phyloP scores from a whole-genome alignment of 2,888 invertebrate genomes.

The Microplitis deprimator region DNA sequence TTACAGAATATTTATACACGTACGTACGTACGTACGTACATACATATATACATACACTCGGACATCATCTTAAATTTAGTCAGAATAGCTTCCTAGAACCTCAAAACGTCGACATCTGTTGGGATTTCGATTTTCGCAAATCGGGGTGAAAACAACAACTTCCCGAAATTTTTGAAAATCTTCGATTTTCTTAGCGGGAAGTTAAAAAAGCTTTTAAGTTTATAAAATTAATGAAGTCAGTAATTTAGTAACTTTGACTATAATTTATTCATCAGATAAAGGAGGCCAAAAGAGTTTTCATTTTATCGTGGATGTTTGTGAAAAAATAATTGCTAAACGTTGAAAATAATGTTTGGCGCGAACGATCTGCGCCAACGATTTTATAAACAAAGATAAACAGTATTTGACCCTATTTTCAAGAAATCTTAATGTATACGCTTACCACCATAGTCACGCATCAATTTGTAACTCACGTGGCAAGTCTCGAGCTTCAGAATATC shows the following conservation, averaged over 20 bases:
- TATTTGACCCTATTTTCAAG: slow-evolving; percentile 57
- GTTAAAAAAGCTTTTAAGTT: not conserved
- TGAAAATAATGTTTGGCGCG: slow-evolving; percentile 38
- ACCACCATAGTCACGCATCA: slow-evolving; percentile 58
- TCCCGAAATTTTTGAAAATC: too few species aligned
- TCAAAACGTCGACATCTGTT: too few species aligned
- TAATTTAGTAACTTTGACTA: not conserved
- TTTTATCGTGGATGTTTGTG: not conserved
- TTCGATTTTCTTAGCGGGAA: too few species aligned
- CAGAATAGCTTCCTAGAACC: too few species aligned
- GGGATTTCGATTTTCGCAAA: too few species aligned
- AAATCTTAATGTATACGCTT: slow-evolving; percentile 50
- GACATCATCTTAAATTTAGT: too few species aligned
- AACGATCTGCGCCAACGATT: slow-evolving; percentile 31
- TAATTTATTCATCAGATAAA: not conserved
- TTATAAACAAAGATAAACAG: slow-evolving; percentile 27
- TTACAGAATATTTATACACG: too few species aligned
- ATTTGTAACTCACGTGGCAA: slow-evolving; percentile 31
- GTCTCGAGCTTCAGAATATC: not conserved
- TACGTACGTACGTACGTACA: too few species aligned
- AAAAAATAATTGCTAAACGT: slow-evolving; percentile 44
- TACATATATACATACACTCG: too few species aligned
- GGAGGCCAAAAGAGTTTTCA: not conserved
- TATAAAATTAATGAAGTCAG: not conserved
- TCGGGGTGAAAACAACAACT: too few species aligned